Conservation (phyloP, 2,797 vertebrate species). For the Apodemus agrarius region DNA sequence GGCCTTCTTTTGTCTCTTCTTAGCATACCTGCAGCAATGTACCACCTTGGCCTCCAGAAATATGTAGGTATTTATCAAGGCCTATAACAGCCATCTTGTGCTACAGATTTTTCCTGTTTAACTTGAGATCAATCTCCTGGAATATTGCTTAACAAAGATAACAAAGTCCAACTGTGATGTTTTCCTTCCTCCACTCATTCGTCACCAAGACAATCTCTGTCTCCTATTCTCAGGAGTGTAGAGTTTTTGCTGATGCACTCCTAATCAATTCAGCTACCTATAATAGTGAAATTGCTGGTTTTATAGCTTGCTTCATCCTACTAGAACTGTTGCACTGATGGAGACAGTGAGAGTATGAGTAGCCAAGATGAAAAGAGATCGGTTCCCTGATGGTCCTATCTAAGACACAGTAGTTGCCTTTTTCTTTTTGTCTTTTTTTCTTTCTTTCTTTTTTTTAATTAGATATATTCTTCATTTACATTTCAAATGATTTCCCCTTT, state of each 20-base stretch:
- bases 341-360: not conserved
- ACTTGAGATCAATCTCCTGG: slow-evolving; percentile 10
- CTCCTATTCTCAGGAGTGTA: not conserved
- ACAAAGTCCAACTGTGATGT: not conserved
- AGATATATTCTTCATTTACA: too few species aligned
- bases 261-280: not conserved
- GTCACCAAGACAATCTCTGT: slow-evolving; percentile 4
- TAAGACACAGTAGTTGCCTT: not conserved
- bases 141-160: not conserved
- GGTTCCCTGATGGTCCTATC: not conserved
- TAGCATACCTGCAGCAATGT: not conserved
- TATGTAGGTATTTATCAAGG: not conserved
- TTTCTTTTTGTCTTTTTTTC: not conserved
- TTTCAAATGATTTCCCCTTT: too few species aligned
- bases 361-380: not conserved
- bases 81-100: not conserved
- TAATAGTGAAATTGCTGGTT: not conserved
- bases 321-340: not conserved
- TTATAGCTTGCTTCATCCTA: not conserved
- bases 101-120: not conserved
- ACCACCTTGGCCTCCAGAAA: not conserved
- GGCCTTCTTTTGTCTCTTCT: not conserved
- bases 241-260: not conserved
- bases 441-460: too few species aligned
- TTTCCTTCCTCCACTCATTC: not conserved